Percentiles rank a stretch among this genome's conserved stretches.
phyloP scores from a whole-genome alignment of 92 coral and sea anemone genomes.

The Zoanthus gigantus region DNA sequence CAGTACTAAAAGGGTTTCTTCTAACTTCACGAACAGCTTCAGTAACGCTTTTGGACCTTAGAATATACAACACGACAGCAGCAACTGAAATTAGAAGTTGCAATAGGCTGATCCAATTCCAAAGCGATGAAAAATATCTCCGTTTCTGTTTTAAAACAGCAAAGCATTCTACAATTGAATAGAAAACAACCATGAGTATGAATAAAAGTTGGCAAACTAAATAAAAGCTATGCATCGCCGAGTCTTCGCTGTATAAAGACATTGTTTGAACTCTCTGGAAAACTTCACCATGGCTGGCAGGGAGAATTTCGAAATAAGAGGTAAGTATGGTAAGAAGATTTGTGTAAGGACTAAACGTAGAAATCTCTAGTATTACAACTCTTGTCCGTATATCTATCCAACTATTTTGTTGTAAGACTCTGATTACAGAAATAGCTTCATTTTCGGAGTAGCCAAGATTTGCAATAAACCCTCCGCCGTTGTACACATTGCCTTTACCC shows the following conservation, averaged over 20 bases:
- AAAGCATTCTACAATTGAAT: background rate
- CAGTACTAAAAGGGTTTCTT: background rate
- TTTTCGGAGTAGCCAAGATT: conserved; percentile 8
- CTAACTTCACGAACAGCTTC: background rate
- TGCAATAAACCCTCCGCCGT: conserved; percentile 21
- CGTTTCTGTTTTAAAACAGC: background rate
- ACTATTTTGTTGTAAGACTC: background rate
- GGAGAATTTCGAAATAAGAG: background rate
- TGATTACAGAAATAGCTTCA: background rate
- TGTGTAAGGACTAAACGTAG: background rate
- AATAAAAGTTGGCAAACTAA: conserved; percentile 16
- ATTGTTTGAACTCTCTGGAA: conserved; percentile 7
- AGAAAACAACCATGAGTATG: background rate
- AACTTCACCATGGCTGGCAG: background rate
- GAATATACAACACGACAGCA: conserved; percentile 19
- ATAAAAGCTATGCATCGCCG: background rate
- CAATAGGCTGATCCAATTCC: conserved; percentile 22
- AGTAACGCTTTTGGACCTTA: conserved; percentile 3
- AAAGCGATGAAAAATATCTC: background rate
- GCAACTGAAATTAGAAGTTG: background rate
- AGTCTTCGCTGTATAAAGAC: background rate
- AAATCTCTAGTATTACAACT: background rate
- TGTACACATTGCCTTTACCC: background rate
- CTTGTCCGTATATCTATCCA: conserved; percentile 22
- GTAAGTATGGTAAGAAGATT: background rate